phyloP scores from a whole-genome alignment of 2,797 vertebrate species.

The Adelosebastes latens region DNA sequence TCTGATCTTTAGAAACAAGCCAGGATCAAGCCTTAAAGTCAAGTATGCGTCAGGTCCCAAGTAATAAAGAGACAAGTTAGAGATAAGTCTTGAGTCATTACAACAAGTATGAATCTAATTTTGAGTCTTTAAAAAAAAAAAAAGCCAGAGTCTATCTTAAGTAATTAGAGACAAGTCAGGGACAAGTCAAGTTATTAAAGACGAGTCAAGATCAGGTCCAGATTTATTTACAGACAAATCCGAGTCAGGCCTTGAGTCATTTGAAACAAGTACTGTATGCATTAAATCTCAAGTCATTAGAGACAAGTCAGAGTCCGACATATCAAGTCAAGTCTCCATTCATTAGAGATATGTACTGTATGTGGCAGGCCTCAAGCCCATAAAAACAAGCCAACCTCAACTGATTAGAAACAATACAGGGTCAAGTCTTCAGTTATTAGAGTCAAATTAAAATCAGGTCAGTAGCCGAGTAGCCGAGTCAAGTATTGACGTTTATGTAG shows the following conservation, averaged over 20 bases:
- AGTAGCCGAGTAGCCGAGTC: background rate
- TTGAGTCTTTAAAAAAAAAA: background rate
- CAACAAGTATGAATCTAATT: background rate
- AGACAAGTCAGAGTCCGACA: too few relatives aligned
- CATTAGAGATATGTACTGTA: too few relatives aligned
- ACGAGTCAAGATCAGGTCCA: too few relatives aligned
- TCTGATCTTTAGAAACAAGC: background rate
- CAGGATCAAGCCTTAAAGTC: background rate
- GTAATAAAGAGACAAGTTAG: background rate
- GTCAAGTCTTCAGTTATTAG: background rate
- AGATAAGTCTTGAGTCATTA: too few relatives aligned
- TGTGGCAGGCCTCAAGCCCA: background rate
- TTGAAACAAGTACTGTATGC: too few relatives aligned
- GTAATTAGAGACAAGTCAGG: background rate
- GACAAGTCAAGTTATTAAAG: background rate
- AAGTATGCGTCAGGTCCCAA: background rate
- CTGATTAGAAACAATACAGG: background rate
- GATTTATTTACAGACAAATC: too few relatives aligned
- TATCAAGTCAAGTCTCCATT: too few relatives aligned
- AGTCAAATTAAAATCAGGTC: background rate
- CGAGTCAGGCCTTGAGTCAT: too few relatives aligned
- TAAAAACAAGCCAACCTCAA: background rate
- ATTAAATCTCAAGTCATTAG: background rate
- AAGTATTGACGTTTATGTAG: background rate
- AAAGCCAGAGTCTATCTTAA: background rate